A percentile compares a stretch with the other conserved stretches of the same genome.
Evolutionary conservation across 2,797 vertebrate species (phyloP).

Genomic region (Clarias laeviceps): DNA sequence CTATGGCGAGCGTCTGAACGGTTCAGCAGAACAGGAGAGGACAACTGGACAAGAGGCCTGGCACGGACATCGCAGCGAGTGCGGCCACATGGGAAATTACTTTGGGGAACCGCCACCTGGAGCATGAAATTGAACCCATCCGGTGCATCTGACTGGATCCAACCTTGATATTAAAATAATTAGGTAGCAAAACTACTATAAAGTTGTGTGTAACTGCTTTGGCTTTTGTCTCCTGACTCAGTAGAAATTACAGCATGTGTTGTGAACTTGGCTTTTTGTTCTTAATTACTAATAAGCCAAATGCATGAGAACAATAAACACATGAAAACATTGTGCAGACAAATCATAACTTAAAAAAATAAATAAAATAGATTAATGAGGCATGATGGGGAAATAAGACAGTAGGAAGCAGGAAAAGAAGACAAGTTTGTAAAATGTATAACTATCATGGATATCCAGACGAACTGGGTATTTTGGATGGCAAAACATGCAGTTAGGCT

Average conservation of each 20-base stretch:
- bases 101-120: slow-evolving; percentile 65
- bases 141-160: slow-evolving; percentile 69
- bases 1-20: slow-evolving; percentile 10
- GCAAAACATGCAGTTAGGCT: not conserved
- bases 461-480: not conserved
- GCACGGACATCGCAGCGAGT: slow-evolving; percentile 32
- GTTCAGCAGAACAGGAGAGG: slow-evolving; percentile 16
- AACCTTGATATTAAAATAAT: slow-evolving; percentile 76
- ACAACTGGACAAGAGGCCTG: slow-evolving; percentile 33
- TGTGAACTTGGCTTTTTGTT: not conserved
- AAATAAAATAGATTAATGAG: not conserved
- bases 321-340: not conserved
- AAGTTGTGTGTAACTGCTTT: not conserved
- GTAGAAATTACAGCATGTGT: not conserved
- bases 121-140: slow-evolving; percentile 82
- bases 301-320: not conserved
- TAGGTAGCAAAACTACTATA: slow-evolving; percentile 66
- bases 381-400: not conserved
- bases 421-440: not conserved
- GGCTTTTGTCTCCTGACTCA: slow-evolving; percentile 7
- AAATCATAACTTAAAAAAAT: not conserved
- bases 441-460: not conserved
- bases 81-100: slow-evolving; percentile 78
- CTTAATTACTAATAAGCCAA: not conserved
- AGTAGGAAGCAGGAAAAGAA: too few species aligned